Evolutionary conservation across 1,140 invertebrate genomes (phyloP).

Genomic region (Drosophila aff.): DNA sequence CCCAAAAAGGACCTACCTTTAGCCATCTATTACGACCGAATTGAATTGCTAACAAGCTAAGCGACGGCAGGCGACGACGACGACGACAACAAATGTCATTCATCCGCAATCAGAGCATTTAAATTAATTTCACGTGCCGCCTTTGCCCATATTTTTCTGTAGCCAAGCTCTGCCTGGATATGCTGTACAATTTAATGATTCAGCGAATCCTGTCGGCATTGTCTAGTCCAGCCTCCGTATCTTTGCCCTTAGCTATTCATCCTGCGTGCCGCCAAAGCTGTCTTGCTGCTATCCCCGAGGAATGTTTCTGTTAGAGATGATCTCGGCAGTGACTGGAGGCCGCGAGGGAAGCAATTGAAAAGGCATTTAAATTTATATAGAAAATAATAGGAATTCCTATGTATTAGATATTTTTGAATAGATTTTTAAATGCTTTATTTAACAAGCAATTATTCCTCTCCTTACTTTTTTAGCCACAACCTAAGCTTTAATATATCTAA

Average conservation of each 20-base stretch:
- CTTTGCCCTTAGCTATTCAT: constrained; percentile 52
- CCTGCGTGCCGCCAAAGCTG: constrained; percentile 30
- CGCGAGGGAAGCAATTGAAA: not conserved
- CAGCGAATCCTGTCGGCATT: constrained; percentile 57
- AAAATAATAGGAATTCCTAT: not conserved
- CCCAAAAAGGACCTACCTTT: constrained; percentile 15
- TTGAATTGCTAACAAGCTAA: constrained; percentile 62
- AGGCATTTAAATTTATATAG: not conserved
- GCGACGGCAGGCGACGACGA: constrained; percentile 17
- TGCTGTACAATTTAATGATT: constrained; percentile 54
- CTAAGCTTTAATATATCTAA: not conserved
- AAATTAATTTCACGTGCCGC: constrained; percentile 73
- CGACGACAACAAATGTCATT: constrained; percentile 41
- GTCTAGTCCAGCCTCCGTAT: constrained; percentile 19
- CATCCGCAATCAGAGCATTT: constrained; percentile 57
- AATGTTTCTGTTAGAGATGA: constrained; percentile 46
- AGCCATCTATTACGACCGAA: constrained; percentile 60
- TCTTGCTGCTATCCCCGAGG: constrained; percentile 1
- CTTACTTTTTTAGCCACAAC: not conserved
- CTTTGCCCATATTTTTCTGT: constrained; percentile 19
- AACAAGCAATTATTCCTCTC: not conserved
- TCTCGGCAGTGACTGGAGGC: constrained; percentile 31
- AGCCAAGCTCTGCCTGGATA: not conserved
- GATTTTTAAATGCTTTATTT: not conserved
- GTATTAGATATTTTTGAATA: not conserved